Evolutionary conservation across 2,888 invertebrate genomes (phyloP).

Genomic region (Aspidapion aeneum): DNA sequence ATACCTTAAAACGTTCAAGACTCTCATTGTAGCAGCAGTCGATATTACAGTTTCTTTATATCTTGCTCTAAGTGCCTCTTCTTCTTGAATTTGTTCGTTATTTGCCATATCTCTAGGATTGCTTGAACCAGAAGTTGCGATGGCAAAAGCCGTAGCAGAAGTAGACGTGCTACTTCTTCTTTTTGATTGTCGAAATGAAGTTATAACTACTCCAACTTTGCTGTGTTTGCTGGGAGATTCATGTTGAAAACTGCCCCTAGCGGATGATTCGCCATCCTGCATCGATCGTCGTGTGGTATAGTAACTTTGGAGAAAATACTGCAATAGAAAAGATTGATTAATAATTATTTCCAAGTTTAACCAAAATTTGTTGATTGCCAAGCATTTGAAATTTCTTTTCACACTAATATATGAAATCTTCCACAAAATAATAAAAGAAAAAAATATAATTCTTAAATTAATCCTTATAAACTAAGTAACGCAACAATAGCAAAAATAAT

Average conservation of each 20-base stretch:
- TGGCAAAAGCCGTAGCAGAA: conserved; percentile 89
- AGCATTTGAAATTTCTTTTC: too few species aligned
- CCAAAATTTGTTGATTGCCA: too few species aligned
- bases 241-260: conserved; percentile 59
- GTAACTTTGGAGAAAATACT: conserved; percentile 46
- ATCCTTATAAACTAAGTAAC: too few species aligned
- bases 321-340: too few species aligned
- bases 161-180: conserved; percentile 82
- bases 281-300: conserved; percentile 50
- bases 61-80: conserved; percentile 50
- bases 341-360: too few species aligned
- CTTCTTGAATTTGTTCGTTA: conserved; percentile 42
- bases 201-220: conserved; percentile 87
- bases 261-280: conserved; percentile 48
- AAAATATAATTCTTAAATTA: too few species aligned
- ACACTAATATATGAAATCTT: too few species aligned
- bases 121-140: conserved; percentile 84
- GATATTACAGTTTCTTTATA: conserved; percentile 77
- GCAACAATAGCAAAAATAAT: too few species aligned
- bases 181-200: conserved; percentile 84
- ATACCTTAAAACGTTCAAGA: conserved; percentile 76
- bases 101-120: conserved; percentile 69
- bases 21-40: conserved; percentile 92
- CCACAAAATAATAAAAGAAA: too few species aligned
- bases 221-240: conserved; percentile 56